Evolutionary conservation across 1,140 invertebrate genomes (phyloP).

Genomic region (Halyomorpha halys): DNA sequence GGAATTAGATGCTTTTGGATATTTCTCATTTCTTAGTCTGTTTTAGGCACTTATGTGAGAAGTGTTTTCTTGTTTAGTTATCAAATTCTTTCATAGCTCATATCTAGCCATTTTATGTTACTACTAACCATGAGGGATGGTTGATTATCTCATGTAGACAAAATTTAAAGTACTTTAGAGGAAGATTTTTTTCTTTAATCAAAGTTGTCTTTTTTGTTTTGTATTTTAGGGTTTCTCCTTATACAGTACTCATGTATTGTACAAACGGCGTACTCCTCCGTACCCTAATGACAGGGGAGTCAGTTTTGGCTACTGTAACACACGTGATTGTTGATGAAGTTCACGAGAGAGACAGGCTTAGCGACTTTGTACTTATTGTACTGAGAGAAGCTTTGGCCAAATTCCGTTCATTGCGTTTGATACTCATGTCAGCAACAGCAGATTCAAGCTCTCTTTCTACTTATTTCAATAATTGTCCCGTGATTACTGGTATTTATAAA

Average conservation of each 20-base stretch:
- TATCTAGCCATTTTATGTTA: too few relatives aligned
- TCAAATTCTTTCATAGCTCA: too few relatives aligned
- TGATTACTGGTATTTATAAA: constrained; percentile 43
- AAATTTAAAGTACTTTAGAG: too few relatives aligned
- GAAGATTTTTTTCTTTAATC: too few relatives aligned
- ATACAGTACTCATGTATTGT: constrained; percentile 80
- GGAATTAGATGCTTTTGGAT: too few relatives aligned
- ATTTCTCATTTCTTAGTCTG: too few relatives aligned
- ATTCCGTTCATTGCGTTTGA: constrained; percentile 61
- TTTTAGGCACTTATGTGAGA: too few relatives aligned
- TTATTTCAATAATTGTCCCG: constrained; percentile 69
- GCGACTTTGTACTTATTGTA: constrained; percentile 84
- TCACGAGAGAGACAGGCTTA: constrained; percentile 75
- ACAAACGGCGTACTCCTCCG: constrained; percentile 82
- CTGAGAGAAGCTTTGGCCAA: constrained; percentile 63
- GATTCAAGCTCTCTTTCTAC: constrained; percentile 67
- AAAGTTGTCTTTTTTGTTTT: too few relatives aligned
- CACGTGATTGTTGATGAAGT: constrained; percentile 90
- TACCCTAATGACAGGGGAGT: constrained; percentile 68
- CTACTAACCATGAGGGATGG: too few relatives aligned
- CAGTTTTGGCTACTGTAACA: constrained; percentile 56
- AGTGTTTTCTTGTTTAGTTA: too few relatives aligned
- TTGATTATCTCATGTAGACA: too few relatives aligned
- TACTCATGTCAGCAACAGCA: constrained; percentile 93
- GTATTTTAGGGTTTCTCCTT: constrained; percentile 51